Base-by-base conservation (phyloP, 2,888 invertebrate species). In the Drosophila parthenogenetica region DNA sequence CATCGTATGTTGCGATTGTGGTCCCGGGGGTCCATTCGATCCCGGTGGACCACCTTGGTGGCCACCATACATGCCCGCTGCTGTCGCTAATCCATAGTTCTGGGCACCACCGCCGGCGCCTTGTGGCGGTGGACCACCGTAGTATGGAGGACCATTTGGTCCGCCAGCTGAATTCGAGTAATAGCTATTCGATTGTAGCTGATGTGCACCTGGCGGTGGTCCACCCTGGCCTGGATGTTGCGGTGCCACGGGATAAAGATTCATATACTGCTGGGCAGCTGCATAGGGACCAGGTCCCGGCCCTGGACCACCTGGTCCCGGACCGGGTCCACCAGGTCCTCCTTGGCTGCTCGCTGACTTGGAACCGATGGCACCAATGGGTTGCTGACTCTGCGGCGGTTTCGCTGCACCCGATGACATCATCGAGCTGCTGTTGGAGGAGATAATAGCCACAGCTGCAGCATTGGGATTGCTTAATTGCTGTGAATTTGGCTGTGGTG, bases 331-430 rank as follows among this genome's bases (percentile, higher is more conserved):
- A 0, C 90, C 53, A 3, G 83, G 84, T 11, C 40, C 70, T 0
- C 85, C 79, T 0, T 78, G 79, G 0, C 87, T 87, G 43, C 85
- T 85, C 54, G 88, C 89, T 37, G 89, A 89, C 66, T 92, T 93
- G 10, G 92, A 92, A 48, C 97, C 97, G 81, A 97, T 97, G 64
- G 97, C 96, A 75, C 97, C 97, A 81, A 97, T 96, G 86, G 95
- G 95, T 91, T 96, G 96, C 92, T 96, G 96, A 70, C 95, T 94
- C 39, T 39, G 96, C 90, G 86, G 95, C 92, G 96, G 96, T 72
- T 95, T 94, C 22, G 95, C 95, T 8, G 96, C 95, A 89, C 97
- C 97, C 68, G 96, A 96, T 5, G 97, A 97, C 97, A 97, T 97
- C 80, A 97, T 93, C 37, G 96, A 96, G 92, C 97, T 97, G 66